A percentile compares a stretch with the other conserved stretches of the same genome.
Conservation (phyloP, 2,113 vertebrate species). For the Sylvietta virens region DNA sequence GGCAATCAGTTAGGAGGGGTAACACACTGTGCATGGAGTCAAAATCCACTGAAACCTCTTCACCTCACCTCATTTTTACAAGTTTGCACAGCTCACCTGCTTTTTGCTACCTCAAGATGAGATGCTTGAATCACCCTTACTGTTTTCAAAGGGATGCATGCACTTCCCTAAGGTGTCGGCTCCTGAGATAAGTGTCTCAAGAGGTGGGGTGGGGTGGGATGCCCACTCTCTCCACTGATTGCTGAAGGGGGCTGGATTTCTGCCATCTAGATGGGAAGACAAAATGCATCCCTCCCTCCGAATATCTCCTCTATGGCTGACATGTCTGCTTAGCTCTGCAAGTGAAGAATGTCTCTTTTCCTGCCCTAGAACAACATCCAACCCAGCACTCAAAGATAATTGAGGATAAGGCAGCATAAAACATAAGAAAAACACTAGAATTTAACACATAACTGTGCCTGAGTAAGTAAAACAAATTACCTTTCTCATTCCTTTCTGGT, state of each 20-base stretch:
- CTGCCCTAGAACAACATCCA: not conserved
- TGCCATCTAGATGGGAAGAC: not conserved
- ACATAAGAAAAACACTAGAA: not conserved
- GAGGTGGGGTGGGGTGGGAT: not conserved
- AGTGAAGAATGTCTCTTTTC: not conserved
- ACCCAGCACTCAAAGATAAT: not conserved
- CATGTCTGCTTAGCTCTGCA: not conserved
- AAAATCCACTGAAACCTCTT: not conserved
- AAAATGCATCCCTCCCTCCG: not conserved
- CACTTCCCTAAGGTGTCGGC: not conserved
- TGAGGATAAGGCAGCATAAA: not conserved
- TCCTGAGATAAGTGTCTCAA: not conserved
- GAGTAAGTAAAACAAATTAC: conserved; percentile 22
- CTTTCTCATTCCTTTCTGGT: conserved; percentile 59
- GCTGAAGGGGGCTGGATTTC: not conserved
- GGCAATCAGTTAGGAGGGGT: not conserved
- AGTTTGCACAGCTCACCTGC: not conserved
- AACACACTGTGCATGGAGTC: not conserved
- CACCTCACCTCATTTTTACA: not conserved
- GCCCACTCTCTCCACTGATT: not conserved
- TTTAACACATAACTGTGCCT: not conserved
- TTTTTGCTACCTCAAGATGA: not conserved
- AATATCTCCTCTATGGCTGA: not conserved
- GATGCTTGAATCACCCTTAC: not conserved
- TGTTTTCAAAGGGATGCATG: not conserved